These are phyloP conservation scores for Pseudococcus viburni DNA, from an alignment of 2,888 invertebrate genomes.

Conservation along the genomic window DNA sequence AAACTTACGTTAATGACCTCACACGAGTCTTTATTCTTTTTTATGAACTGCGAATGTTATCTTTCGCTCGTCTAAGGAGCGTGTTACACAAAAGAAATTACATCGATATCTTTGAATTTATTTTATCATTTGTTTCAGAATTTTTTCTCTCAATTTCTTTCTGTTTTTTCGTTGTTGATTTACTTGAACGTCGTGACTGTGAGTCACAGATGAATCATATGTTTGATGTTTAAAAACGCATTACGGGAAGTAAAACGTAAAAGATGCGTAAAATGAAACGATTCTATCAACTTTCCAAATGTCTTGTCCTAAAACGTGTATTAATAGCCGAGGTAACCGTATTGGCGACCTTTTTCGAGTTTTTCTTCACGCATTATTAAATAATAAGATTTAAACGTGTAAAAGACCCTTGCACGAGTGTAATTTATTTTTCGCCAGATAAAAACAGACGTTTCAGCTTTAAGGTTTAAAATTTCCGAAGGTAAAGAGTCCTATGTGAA, in stretches of 20 bases:
- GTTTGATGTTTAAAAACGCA: background rate
- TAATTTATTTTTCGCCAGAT: conserved; percentile 47
- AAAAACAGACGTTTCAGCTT: conserved; percentile 47
- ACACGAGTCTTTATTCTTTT: background rate
- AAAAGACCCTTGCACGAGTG: conserved; percentile 2
- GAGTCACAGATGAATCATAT: conserved; percentile 12
- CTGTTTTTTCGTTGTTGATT: background rate
- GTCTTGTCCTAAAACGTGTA: background rate
- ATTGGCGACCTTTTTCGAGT: conserved; percentile 30
- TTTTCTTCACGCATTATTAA: conserved; percentile 47
- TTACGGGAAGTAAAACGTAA: background rate
- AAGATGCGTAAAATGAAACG: conserved; percentile 4
- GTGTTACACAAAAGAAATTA: background rate
- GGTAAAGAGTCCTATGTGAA: conserved; percentile 16
- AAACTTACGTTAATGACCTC: conserved; percentile 2
- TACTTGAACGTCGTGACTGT: background rate
- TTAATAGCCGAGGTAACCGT: conserved; percentile 7
- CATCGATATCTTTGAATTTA: background rate
- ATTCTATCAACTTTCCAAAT: background rate
- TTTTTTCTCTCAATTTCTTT: background rate
- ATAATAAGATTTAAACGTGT: conserved; percentile 44
- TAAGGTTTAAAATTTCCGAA: conserved; percentile 42
- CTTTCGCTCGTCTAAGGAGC: background rate
- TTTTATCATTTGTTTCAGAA: background rate
- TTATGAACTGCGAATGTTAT: background rate